Base-by-base conservation (phyloP, 2,888 invertebrate genomes). In the Aplocera efformata region DNA sequence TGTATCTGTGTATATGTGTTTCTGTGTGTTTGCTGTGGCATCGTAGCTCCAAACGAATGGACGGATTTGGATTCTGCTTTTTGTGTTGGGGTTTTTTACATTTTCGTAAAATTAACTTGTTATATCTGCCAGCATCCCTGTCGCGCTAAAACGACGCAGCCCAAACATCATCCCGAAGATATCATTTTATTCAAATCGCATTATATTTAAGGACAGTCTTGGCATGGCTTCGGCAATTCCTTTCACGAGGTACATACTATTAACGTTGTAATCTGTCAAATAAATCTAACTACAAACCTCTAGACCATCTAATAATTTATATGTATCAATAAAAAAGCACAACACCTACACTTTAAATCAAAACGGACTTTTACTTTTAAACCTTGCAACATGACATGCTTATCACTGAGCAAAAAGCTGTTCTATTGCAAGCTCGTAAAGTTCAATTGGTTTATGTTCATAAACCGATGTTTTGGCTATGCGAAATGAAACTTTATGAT, bases 331-430 rank as follows among this genome's bases (percentile, higher is more conserved):
- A 48, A 49, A 49, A 37, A 41, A 32, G 41, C 30, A 26, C 40
- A 42, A 40, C 38, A 42, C 34, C 39, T 45, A 44, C 40, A 44
- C 34, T 27, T 42, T 41, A 42, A 43, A 51, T 49, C 47, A 49
- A 45, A 53, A 39, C 46, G 45, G 46, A 48, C 39, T 42, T 41
- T 11, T 37, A 36, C 33, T 35, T 45, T 48, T 31, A 35, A 48
- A 17, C 32, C 38, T 43, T 46, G 32, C 44, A 50, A 46, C 47
- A 50, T 24, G 6, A 22, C n/a, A 13, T 11, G 22, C n/a, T 25
- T 1, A 10, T 17, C 17, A 13, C 21, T 31, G 10, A 30, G 10
- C 27, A 7, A 43, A 42, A 32, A 37, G 21, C 23, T 30, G 9
- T 25, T 30, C 20, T 40, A 42, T 36, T n/a, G 10, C 24, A 24